These are phyloP conservation scores for Tortricodes alternella DNA, from an alignment of 2,888 invertebrate genomes.

Conservation along the genomic window DNA sequence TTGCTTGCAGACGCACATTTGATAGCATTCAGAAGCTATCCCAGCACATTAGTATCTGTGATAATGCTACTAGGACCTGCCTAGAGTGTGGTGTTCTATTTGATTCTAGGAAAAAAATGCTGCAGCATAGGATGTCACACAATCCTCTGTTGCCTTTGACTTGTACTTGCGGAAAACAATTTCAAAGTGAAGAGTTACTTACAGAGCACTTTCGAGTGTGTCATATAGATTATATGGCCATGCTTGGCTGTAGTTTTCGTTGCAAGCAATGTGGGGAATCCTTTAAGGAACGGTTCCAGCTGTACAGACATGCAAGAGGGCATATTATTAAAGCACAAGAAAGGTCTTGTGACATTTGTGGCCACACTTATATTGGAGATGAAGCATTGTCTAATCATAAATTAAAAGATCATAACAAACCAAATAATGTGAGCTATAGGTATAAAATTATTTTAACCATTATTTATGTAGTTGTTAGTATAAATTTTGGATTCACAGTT, in stretches of 20 bases:
- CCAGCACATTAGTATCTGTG: constrained; percentile 68
- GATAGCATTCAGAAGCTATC: constrained; percentile 60
- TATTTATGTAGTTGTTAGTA: neutral
- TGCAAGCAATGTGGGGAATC: constrained; percentile 69
- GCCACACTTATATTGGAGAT: constrained; percentile 56
- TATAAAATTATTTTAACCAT: constrained; percentile 34
- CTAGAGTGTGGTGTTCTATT: constrained; percentile 62
- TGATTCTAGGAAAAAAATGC: constrained; percentile 68
- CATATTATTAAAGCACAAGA: constrained; percentile 61
- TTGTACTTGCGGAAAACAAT: constrained; percentile 63
- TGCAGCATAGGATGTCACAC: constrained; percentile 60
- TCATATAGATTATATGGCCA: constrained; percentile 53
- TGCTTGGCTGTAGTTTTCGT: constrained; percentile 57
- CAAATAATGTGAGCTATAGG: constrained; percentile 55
- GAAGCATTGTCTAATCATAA: constrained; percentile 61
- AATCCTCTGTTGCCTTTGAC: constrained; percentile 42
- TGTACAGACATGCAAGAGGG: constrained; percentile 67
- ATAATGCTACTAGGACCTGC: constrained; percentile 63
- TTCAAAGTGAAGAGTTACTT: constrained; percentile 54
- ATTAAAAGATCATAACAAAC: constrained; percentile 57
- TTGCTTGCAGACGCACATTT: constrained; percentile 64
- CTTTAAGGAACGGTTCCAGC: constrained; percentile 60
- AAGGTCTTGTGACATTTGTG: constrained; percentile 66
- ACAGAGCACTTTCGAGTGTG: constrained; percentile 61
- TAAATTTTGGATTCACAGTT: too few relatives aligned